phyloP scores from a whole-genome alignment of 2,888 invertebrate genomes.

The Hirtodrosophila cameraria region DNA sequence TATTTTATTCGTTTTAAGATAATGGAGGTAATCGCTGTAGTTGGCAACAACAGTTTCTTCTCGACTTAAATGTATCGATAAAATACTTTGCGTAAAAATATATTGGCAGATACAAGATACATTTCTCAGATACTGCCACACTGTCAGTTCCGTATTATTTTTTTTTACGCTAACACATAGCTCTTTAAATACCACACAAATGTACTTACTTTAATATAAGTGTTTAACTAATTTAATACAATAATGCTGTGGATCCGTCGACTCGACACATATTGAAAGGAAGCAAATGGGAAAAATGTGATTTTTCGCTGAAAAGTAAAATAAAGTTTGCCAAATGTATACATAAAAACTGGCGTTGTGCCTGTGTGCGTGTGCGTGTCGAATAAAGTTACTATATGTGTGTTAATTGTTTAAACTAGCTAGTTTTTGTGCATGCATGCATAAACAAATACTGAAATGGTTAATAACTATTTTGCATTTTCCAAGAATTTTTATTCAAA shows the following conservation, averaged over 20 bases:
- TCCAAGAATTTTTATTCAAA: neutral
- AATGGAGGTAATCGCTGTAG: too few relatives aligned
- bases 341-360: conserved; percentile 30
- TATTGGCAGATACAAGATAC: conserved; percentile 25
- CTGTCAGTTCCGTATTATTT: conserved; percentile 51
- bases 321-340: conserved; percentile 23
- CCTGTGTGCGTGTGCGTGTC: conserved; percentile 13
- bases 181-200: conserved; percentile 33
- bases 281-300: conserved; percentile 17
- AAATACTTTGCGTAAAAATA: conserved; percentile 1
- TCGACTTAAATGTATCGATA: neutral
- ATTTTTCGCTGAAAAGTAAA: conserved; percentile 14
- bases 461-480: too few relatives aligned
- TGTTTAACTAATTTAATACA: conserved; percentile 4
- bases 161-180: conserved; percentile 49
- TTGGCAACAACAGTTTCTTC: too few relatives aligned
- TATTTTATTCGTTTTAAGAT: too few relatives aligned
- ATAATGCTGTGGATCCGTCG: conserved; percentile 6
- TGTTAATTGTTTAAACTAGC: neutral
- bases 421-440: neutral
- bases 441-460: neutral
- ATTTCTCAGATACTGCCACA: conserved; percentile 40
- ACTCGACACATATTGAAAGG: neutral
- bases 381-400: conserved; percentile 30
- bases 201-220: conserved; percentile 21